Percentiles rank a stretch among this genome's conserved stretches.
Evolutionary conservation across 2,888 invertebrate genomes (phyloP).

Genomic region (Epinotia nisella): DNA sequence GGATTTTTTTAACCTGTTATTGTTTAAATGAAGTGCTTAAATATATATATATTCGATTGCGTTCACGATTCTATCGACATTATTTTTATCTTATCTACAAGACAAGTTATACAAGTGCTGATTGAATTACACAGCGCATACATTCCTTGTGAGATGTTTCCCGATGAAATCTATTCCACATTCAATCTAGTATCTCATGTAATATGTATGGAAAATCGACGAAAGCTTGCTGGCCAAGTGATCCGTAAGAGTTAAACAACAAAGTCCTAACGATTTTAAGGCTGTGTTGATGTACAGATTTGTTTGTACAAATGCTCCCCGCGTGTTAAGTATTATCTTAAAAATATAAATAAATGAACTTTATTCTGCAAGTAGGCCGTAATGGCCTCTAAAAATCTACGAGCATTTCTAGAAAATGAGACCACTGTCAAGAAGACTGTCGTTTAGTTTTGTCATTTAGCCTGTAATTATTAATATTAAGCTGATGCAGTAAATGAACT

Average conservation of each 20-base stretch:
- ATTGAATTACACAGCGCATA: background rate
- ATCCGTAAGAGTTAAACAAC: background rate
- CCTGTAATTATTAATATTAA: no score
- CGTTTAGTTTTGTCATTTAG: no score
- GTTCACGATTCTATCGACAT: background rate
- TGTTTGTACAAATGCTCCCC: background rate
- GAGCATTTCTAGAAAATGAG: no score
- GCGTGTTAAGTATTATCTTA: background rate
- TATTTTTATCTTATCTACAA: background rate
- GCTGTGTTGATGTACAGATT: background rate
- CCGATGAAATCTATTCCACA: conserved; percentile 1
- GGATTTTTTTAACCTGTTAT: no score
- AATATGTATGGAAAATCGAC: conserved; percentile 4
- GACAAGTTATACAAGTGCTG: background rate
- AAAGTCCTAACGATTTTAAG: background rate
- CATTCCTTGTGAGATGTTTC: background rate
- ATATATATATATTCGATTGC: background rate
- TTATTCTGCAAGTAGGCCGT: no score
- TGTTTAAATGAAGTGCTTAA: no score
- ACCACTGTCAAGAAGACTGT: no score
- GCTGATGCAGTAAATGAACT: no score
- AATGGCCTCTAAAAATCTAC: no score
- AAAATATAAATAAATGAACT: no score
- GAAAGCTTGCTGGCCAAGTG: background rate
- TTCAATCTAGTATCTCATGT: conserved; percentile 4